Evolutionary conservation across 2,888 invertebrate genomes (phyloP).

Genomic region (Drosophila neonasuta): DNA sequence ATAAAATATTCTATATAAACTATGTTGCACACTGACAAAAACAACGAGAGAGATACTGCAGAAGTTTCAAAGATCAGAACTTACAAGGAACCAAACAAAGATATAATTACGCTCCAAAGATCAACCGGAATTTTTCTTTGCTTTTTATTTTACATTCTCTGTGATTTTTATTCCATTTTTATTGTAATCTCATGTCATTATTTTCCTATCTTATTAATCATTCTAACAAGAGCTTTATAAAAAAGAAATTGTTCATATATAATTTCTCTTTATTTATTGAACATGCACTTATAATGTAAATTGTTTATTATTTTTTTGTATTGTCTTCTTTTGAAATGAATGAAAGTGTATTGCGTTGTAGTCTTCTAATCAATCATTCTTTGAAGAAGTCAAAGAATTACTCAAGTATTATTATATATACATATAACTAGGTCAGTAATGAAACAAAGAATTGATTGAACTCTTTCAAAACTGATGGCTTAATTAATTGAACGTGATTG

Average conservation of each 20-base stretch:
- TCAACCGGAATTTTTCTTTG: background rate
- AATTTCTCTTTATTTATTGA: background rate
- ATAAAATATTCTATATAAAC: conserved; percentile 16
- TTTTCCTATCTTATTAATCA: conserved; percentile 6
- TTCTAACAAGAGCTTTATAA: background rate
- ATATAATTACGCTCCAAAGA: conserved; percentile 2
- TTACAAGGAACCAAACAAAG: background rate
- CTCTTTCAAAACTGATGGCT: conserved; percentile 1
- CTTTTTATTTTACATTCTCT: background rate
- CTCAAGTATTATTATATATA: background rate
- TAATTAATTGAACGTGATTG: conserved; percentile 6
- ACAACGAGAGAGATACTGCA: conserved; percentile 17
- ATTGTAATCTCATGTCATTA: background rate
- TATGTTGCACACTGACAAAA: conserved; percentile 6
- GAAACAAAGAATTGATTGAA: conserved; percentile 2
- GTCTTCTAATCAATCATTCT: background rate
- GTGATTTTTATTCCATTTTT: too few relatives aligned
- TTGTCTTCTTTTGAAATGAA: background rate
- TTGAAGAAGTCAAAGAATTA: background rate
- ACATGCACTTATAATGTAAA: background rate
- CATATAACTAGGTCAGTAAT: conserved; percentile 2
- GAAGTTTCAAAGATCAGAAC: conserved; percentile 6
- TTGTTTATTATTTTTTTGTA: background rate
- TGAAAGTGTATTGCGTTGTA: background rate
- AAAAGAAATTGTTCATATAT: background rate